These are phyloP conservation scores for Chiloscyllium plagiosum DNA, from an alignment of 2,113 vertebrate genomes.

Conservation along the genomic window DNA sequence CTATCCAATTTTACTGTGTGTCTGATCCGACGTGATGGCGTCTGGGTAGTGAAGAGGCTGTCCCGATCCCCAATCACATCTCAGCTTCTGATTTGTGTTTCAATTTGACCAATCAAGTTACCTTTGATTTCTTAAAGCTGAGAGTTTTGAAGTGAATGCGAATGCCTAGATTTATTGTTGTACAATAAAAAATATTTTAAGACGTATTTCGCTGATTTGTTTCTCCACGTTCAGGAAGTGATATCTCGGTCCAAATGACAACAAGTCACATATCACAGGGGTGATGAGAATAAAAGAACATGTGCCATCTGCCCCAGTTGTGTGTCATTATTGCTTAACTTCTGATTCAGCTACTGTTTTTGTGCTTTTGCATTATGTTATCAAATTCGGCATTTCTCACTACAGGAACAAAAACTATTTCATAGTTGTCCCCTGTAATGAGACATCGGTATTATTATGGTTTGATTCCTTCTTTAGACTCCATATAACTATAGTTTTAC, in stretches of 20 bases:
- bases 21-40: neutral
- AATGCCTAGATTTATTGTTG: neutral
- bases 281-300: too few species aligned
- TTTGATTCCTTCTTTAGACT: too few species aligned
- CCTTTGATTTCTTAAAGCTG: neutral
- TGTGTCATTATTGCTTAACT: too few species aligned
- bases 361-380: too few species aligned
- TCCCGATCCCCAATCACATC: neutral
- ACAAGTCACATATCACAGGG: too few species aligned
- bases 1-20: neutral
- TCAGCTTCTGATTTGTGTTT: neutral
- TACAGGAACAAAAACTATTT: too few species aligned
- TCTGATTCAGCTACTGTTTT: too few species aligned
- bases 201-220: neutral
- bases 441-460: too few species aligned
- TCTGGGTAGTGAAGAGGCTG: neutral
- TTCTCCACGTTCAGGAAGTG: neutral
- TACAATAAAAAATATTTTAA: neutral
- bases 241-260: neutral
- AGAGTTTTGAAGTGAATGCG: conserved; percentile 24
- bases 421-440: too few species aligned
- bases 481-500: too few species aligned
- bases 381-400: too few species aligned
- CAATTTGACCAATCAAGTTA: neutral
- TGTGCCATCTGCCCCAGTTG: too few species aligned